phyloP scores from a whole-genome alignment of 2,797 vertebrate genomes.

The Phataginus tricuspis region DNA sequence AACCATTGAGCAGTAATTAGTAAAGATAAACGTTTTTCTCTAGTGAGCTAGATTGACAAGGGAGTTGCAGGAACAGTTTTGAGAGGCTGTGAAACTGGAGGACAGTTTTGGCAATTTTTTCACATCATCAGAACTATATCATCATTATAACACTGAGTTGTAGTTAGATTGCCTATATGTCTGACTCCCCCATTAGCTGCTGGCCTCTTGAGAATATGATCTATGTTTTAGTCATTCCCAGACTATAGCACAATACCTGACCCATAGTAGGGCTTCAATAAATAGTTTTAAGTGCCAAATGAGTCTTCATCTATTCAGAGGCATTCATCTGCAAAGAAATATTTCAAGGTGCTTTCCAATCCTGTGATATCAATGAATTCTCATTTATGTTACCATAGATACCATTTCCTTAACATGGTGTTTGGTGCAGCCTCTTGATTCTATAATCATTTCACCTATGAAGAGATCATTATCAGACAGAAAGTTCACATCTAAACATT shows the following conservation, averaged over 20 bases:
- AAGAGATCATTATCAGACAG: conserved; percentile 38
- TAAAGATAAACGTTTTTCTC: conserved; percentile 1
- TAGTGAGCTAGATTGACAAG: background rate
- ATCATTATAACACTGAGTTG: background rate
- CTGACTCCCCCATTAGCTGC: background rate
- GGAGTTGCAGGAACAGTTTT: background rate
- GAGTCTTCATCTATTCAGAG: background rate
- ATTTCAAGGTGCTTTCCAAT: conserved; percentile 51
- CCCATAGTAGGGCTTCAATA: background rate
- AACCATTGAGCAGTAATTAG: conserved; percentile 22
- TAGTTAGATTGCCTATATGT: background rate
- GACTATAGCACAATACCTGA: background rate
- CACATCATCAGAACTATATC: background rate
- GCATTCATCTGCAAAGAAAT: background rate
- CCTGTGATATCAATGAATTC: conserved; percentile 44
- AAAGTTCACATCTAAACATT: background rate
- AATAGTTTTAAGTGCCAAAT: conserved; percentile 52
- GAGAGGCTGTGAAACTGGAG: background rate
- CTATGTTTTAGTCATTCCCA: background rate
- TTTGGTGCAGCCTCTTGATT: conserved; percentile 29
- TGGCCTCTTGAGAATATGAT: background rate
- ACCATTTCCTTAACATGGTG: conserved; percentile 35
- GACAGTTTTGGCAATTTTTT: background rate
- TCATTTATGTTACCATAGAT: conserved; percentile 58
- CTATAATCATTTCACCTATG: conserved; percentile 46